phyloP scores from a whole-genome alignment of 2,797 vertebrate genomes.

The Myotis vivesi region DNA sequence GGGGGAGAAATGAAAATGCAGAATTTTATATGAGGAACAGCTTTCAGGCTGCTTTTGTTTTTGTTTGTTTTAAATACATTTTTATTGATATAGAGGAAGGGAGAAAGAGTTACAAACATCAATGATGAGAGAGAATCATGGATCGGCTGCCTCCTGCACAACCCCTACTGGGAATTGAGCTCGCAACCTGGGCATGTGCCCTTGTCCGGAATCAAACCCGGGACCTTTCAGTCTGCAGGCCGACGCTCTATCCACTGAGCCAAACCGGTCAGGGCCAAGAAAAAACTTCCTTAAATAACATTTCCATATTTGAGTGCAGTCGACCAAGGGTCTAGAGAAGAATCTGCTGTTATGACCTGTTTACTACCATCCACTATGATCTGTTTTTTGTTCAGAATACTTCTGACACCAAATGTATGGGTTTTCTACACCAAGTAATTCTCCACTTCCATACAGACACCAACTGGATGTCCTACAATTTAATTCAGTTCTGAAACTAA shows the following conservation, averaged over 20 bases:
- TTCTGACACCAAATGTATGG: background rate
- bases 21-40: background rate
- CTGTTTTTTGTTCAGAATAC: background rate
- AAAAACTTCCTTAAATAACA: background rate
- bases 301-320: background rate
- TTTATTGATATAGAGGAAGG: no score
- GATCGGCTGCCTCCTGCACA: no score
- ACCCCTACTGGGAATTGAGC: no score
- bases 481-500: background rate
- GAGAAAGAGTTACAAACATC: no score
- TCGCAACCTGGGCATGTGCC: no score
- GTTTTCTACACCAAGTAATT: background rate
- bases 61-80: no score
- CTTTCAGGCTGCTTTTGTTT: background rate
- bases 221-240: no score
- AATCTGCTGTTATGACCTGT: background rate
- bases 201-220: no score
- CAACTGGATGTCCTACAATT: background rate
- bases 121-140: no score
- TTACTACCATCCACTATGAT: background rate
- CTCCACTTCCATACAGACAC: background rate
- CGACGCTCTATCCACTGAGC: no score
- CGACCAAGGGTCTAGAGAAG: background rate
- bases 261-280: no score
- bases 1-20: background rate